Conservation (phyloP, 2,888 invertebrate species). For the Graphium colonna region DNA sequence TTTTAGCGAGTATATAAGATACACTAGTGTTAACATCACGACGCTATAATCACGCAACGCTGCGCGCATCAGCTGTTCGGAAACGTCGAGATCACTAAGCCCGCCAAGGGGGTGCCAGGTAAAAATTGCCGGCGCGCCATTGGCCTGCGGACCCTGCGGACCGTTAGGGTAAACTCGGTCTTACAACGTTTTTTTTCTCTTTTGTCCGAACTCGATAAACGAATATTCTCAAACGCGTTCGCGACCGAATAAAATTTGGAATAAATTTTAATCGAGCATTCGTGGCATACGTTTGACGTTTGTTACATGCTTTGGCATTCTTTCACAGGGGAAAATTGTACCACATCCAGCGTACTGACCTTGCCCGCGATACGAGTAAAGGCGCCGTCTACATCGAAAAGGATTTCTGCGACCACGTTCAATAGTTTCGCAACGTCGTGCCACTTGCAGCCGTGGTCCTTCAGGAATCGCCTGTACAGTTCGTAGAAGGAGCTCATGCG, state of each 20-base stretch:
- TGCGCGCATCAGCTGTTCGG: conserved; percentile 18
- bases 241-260: background rate
- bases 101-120: conserved; percentile 49
- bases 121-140: conserved; percentile 33
- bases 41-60: background rate
- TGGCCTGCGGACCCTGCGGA: conserved; percentile 11
- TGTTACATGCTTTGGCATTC: conserved; percentile 7
- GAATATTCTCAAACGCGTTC: background rate
- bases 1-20: conserved; percentile 1
- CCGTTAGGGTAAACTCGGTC: conserved; percentile 14
- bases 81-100: conserved; percentile 6
- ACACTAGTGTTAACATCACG: background rate
- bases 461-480: conserved; percentile 69
- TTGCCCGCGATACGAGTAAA: conserved; percentile 64
- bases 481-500: conserved; percentile 65
- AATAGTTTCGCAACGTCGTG: conserved; percentile 71
- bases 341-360: conserved; percentile 52
- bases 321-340: conserved; percentile 13
- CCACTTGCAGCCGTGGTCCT: conserved; percentile 74
- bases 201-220: background rate
- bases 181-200: conserved; percentile 14
- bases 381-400: conserved; percentile 70
- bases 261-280: background rate
- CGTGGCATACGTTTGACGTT: conserved; percentile 2
- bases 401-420: conserved; percentile 64